Evolutionary conservation across 2,113 vertebrate species (phyloP), one percentile per base, ranked within the genome.

Genomic region (Cnemophilus loriae): DNA sequence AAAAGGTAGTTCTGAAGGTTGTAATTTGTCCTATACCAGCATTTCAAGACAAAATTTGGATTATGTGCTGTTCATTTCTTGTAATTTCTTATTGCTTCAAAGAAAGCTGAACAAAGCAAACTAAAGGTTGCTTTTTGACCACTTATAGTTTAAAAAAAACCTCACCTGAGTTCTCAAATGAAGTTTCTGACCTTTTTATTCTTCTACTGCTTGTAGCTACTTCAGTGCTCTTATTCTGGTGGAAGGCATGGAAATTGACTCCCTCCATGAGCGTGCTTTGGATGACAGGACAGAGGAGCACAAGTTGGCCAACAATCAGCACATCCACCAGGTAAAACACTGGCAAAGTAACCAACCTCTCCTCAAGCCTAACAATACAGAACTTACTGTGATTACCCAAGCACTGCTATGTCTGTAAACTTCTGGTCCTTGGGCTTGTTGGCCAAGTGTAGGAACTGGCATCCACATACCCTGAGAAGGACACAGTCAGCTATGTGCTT

Each of bases 181-280:
- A 61, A 42, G 12, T 55, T 81, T 82, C 26, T 89, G 32, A 90
- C 26, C 19, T 26, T 76, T 77, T 52, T 44, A 13, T 61, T 69
- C 5, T 57, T 77, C 56, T 67, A 4, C 55, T 96, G 23, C 63
- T 44, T 95, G 41, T 93, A 99, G 99, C n/a, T 99, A 99, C 96
- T 98, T 99, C 37, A 99, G 99, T 88, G 98, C 98, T 85, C 98
- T 99, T 44, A 99, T 99, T 95, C 97, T 99, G 78, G 98, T 99
- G 52, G 99, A 99, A 90, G 99, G 99, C 87, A 99, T 99, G 98
- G 99, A 99, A 95, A 98, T 99, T 6, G 99, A 99, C 84, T 99
- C 99, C 78, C 97, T 99, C 61, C 99, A 99, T 52, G 99, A 99
- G 84, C 99, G 98, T 92, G 98, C 98, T 56, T 94, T 99, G 91